Conservation (phyloP, 1,140 invertebrate species). For the Augochlora pura region DNA sequence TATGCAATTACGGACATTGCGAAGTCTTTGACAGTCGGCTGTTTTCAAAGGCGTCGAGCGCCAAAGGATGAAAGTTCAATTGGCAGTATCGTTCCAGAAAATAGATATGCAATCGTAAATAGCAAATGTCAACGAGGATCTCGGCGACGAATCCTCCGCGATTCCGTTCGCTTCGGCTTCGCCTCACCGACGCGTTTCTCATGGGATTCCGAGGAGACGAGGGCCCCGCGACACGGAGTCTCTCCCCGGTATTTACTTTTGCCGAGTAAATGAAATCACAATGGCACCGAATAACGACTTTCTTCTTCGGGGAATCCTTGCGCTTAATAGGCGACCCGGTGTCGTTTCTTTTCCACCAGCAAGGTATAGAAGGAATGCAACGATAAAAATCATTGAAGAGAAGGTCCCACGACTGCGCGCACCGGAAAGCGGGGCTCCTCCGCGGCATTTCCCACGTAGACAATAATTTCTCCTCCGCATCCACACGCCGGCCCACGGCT, state of each 20-base stretch:
- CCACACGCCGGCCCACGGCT: slow-evolving; percentile 20
- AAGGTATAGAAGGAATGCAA: slow-evolving; percentile 15
- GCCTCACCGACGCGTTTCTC: too few species aligned
- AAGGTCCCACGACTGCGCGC: slow-evolving; percentile 47
- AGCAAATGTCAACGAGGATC: too few species aligned
- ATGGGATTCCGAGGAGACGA: too few species aligned
- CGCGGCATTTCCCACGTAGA: slow-evolving; percentile 51
- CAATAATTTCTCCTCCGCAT: slow-evolving; percentile 49
- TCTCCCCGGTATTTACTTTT: not conserved
- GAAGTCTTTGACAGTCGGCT: too few species aligned
- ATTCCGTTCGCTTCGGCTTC: too few species aligned
- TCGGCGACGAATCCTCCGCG: too few species aligned
- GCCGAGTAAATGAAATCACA: not conserved
- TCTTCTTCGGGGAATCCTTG: slow-evolving; percentile 6
- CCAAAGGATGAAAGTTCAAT: too few species aligned
- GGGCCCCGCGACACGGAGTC: not conserved
- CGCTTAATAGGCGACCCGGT: slow-evolving; percentile 20
- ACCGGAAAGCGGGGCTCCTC: slow-evolving; percentile 54
- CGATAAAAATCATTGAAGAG: slow-evolving; percentile 53
- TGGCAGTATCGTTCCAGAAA: too few species aligned
- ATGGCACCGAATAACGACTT: not conserved
- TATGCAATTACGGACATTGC: too few species aligned
- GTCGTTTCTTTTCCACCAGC: slow-evolving; percentile 18
- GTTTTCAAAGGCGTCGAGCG: too few species aligned
- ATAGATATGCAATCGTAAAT: too few species aligned